Conservation (phyloP, 2,888 invertebrate genomes). For the Xestia ashworthii region DNA sequence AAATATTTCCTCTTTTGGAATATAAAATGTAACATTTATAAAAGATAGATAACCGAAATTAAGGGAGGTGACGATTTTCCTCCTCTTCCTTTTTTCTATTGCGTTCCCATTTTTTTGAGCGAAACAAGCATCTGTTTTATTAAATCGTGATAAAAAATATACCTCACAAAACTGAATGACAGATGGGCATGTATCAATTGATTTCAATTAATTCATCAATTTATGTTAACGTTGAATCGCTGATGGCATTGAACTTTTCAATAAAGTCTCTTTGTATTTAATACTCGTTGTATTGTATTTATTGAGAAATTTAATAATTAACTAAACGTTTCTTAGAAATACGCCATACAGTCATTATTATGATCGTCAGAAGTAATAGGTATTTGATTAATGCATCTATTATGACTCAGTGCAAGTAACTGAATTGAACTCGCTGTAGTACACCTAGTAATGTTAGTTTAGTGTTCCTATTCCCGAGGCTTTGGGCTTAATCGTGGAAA, state of each 20-base stretch:
- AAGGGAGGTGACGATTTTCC: not conserved
- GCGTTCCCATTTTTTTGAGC: not conserved
- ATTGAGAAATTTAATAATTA: conserved; percentile 47
- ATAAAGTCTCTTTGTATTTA: not conserved
- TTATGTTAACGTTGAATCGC: conserved; percentile 12
- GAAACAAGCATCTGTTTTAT: not conserved
- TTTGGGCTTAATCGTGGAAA: not conserved
- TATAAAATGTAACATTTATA: not conserved
- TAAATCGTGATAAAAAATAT: conserved; percentile 14
- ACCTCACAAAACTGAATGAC: conserved; percentile 32
- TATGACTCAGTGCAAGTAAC: conserved; percentile 15
- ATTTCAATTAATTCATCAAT: conserved; percentile 49
- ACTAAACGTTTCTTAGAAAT: conserved; percentile 19
- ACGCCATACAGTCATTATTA: conserved; percentile 17
- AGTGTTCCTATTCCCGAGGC: conserved; percentile 6
- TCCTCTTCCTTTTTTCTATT: not conserved
- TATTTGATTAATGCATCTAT: conserved; percentile 27
- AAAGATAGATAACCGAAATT: not conserved
- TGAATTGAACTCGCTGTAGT: conserved; percentile 9
- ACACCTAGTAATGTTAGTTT: conserved; percentile 8
- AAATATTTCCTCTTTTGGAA: not conserved
- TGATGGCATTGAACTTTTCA: conserved; percentile 56
- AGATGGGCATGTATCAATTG: conserved; percentile 32
- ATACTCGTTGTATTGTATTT: conserved; percentile 2
- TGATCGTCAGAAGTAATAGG: conserved; percentile 25